Base-by-base conservation (phyloP, 2,888 invertebrate species). In the Nomada fabriciana region DNA sequence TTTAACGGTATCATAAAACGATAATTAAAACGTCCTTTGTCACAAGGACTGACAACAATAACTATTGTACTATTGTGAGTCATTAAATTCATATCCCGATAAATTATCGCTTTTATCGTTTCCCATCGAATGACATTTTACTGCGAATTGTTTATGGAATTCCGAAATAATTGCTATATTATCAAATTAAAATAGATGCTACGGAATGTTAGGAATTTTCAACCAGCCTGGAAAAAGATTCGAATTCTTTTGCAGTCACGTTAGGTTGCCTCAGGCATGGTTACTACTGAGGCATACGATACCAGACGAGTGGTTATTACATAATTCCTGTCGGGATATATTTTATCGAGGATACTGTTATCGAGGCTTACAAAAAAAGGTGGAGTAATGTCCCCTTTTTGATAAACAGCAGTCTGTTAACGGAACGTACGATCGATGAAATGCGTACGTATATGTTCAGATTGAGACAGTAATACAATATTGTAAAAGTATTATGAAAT, bases 391-490 rank as follows among this genome's bases (percentile, higher is more conserved):
- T 69, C 63, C 4, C 53, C 29, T 61, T 78, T 60, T 43, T 57
- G 78, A 80, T 72, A 80, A 74, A 61, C 64, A 78, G 63, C 55
- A 29, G 9, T 50, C 20, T 60, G 70, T 64, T 73, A 70, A n/a
- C 36, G 9, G 61, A 13, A 20, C 50, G 11, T 7, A 18, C 23
- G 53, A 74, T 79, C 60, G 61, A 73, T 64, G 53, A 42, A 13
- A 74, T 36, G 15, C 1, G 3, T 50, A 18, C 5, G 20, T 29
- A 2, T 15, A 36, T 59, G 47, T 15, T 23, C 2, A 10, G 10
- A 50, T 53, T n/a, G 7, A 1, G 36, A 9, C 36, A 36, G 36
- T 5, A 36, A 25, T 36, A 15, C 23, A 18, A 50, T 52, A 11
- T 42, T 50, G 13, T 11, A n/a, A 3, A 43, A 68, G 20, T 36